A percentile compares a stretch with the other conserved stretches of the same genome.
Conservation (phyloP, 2,113 vertebrate species). For the Sylvia atricapilla region DNA sequence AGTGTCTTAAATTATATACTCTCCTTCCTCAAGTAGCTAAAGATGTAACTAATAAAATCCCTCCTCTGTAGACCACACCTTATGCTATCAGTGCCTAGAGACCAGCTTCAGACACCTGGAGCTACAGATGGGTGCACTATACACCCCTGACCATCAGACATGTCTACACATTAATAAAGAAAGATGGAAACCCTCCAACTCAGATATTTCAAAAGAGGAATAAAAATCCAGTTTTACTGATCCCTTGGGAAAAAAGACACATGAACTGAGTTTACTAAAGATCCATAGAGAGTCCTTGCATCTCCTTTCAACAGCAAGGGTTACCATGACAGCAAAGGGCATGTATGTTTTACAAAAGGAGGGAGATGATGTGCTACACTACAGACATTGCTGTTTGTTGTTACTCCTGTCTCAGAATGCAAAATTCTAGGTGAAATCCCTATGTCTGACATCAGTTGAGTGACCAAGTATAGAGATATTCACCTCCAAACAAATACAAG, state of each 20-base stretch:
- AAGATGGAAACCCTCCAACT: conserved; percentile 37
- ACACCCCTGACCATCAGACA: conserved; percentile 23
- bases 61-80: conserved; percentile 63
- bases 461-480: background rate
- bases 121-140: conserved; percentile 54
- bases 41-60: conserved; percentile 60
- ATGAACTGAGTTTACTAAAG: conserved; percentile 28
- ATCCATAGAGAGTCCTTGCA: background rate
- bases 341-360: background rate
- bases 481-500: background rate
- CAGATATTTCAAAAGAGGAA: conserved; percentile 52
- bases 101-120: conserved; percentile 59
- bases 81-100: conserved; percentile 46
- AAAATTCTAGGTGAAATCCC: background rate
- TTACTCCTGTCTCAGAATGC: background rate
- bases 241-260: background rate
- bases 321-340: background rate
- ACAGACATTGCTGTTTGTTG: background rate
- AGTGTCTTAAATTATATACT: conserved; percentile 41
- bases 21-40: conserved; percentile 54
- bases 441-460: background rate
- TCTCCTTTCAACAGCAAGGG: background rate
- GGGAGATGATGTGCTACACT: background rate
- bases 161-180: conserved; percentile 16
- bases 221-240: conserved; percentile 40